Percentiles rank a stretch among this genome's conserved stretches.
Conservation (phyloP, 2,797 vertebrate species). For the Anniella stebbinsi region DNA sequence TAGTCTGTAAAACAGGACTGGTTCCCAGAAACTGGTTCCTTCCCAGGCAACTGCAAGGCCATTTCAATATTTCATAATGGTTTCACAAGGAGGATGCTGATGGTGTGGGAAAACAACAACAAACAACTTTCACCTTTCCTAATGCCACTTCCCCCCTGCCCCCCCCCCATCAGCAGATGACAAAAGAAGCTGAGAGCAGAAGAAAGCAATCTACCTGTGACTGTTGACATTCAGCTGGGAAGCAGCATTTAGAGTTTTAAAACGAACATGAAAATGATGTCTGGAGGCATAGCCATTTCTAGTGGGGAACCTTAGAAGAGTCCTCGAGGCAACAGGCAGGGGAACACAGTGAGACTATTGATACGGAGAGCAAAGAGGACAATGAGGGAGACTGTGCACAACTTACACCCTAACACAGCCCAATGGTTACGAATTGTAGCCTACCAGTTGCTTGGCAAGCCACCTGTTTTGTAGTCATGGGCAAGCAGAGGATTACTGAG, state of each 20-base stretch:
- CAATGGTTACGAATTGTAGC: background rate
- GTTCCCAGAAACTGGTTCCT: background rate
- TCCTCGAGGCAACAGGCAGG: background rate
- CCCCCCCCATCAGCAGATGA: slow-evolving; percentile 27
- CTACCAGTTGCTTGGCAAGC: background rate
- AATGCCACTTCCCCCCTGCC: slow-evolving; percentile 12
- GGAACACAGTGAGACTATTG: background rate
- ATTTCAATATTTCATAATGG: slow-evolving; percentile 23
- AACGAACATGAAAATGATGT: background rate
- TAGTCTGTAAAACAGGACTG: background rate
- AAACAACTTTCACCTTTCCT: slow-evolving; percentile 48
- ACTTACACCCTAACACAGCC: background rate
- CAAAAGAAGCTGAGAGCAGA: slow-evolving; percentile 2
- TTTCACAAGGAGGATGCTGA: slow-evolving; percentile 35
- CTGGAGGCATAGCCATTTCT: background rate
- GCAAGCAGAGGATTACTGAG: background rate
- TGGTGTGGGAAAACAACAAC: slow-evolving; percentile 44
- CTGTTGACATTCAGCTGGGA: background rate
- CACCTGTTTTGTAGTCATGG: background rate
- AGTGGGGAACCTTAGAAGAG: background rate
- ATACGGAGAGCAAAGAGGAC: background rate
- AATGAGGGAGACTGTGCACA: background rate
- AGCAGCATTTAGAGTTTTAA: background rate
- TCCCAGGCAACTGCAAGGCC: background rate
- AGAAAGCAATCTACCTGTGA: no score